Evolutionary conservation across 2,888 invertebrate species (phyloP), one percentile per base, ranked within the genome.

Genomic region (Callyntrura guangdongensis): DNA sequence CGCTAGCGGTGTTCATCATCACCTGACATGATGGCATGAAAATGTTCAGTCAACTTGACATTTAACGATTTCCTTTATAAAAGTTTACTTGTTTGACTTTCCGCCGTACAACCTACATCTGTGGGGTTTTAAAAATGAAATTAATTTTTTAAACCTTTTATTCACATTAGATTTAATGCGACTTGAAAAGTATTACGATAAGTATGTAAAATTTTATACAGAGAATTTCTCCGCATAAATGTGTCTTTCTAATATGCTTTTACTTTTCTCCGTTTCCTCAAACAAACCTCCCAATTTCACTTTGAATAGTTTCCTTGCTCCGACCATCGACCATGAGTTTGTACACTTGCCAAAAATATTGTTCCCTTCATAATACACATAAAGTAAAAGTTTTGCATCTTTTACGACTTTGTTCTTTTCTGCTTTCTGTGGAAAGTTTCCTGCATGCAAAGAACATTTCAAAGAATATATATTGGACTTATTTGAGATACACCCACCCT

Each of bases 321-420:
- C 61, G 59, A 49, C 59, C 85, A 3, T 8, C 61, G 59, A 49
- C 59, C 85, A 86, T 56, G 20, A 53, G 84, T 56, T 85, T 77
- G 86, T 86, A 25, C 77, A 47, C 9, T 27, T 88, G 88, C 88
- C 88, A 86, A 86, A 86, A 88, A 88, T 88, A 88, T 88, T 88
- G 88, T 82, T 72, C 72, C 25, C 36, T 82, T 56, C 56, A 45
- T 87, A 79, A 81, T 79, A 82, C n/a, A 47, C 72, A 72, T 69
- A 82, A 82, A 82, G 82, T 81, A 69, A 81, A 88, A 88, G 82
- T 88, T 88, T 88, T 88, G 82, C 82, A 88, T 72, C 82, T 56
- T 88, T 82, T 88, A 88, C 82, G 82, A 88, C 82, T 82, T 72
- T n/a, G n/a, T n/a, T 72, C 72, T 67, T 25, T 17, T 36, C 36